These are phyloP conservation scores for Phasia obesa DNA, from an alignment of 2,888 invertebrate species.

Conservation along the genomic window DNA sequence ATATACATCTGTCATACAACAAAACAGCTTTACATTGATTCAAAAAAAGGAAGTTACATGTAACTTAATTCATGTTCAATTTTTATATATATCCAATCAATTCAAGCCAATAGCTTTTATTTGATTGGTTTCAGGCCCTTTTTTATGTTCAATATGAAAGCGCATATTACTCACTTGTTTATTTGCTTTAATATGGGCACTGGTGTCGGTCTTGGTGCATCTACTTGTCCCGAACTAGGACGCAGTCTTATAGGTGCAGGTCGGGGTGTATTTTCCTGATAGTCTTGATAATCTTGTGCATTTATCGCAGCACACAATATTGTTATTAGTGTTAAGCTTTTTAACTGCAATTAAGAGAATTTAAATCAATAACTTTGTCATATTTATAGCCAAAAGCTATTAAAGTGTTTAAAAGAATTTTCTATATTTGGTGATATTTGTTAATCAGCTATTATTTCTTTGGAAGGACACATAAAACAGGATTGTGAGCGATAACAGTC, in stretches of 20 bases:
- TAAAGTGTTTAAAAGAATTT: too few species aligned
- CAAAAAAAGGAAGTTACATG: too few species aligned
- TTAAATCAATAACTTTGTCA: not conserved
- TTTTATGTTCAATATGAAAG: not conserved
- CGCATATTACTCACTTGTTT: conserved; percentile 85
- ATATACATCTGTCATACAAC: too few species aligned
- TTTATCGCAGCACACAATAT: conserved; percentile 74
- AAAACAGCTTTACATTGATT: too few species aligned
- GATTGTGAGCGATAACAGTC: too few species aligned
- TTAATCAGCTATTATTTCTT: too few species aligned
- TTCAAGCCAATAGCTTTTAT: not conserved
- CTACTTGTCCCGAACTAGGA: conserved; percentile 75
- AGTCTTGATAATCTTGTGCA: conserved; percentile 82
- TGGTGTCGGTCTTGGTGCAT: conserved; percentile 83
- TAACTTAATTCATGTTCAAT: not conserved
- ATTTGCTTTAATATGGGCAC: conserved; percentile 94
- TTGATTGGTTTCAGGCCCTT: not conserved
- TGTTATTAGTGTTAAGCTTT: conserved; percentile 75
- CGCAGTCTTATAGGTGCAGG: conserved; percentile 79
- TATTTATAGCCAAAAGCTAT: too few species aligned
- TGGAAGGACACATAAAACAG: too few species aligned
- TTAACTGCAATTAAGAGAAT: conserved; percentile 74
- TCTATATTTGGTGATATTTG: too few species aligned
- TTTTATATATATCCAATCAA: not conserved
- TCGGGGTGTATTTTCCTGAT: conserved; percentile 78